These are phyloP conservation scores for Paracentrotus lividus DNA, from an alignment of 53 echinoderm and acorn worm genomes.

Conservation along the genomic window DNA sequence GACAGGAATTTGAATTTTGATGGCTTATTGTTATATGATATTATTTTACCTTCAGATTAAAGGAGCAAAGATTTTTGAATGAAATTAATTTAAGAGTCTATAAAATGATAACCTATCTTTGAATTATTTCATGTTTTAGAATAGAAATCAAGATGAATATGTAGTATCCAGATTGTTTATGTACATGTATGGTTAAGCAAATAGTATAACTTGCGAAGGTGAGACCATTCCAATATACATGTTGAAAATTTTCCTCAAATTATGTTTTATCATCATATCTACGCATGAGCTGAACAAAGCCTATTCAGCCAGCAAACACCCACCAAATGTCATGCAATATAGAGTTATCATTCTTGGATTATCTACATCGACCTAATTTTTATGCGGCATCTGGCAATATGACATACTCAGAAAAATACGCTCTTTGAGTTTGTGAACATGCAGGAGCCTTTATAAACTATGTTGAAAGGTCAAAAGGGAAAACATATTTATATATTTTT, in stretches of 20 bases:
- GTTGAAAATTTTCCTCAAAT: neutral
- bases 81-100: conserved; percentile 10
- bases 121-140: conserved; percentile 36
- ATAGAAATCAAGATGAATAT: conserved; percentile 1
- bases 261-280: neutral
- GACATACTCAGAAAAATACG: no score
- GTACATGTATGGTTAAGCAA: conserved; percentile 12
- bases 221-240: conserved; percentile 35
- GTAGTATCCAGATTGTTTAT: neutral
- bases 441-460: neutral
- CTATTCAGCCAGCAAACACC: neutral
- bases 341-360: neutral
- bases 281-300: neutral
- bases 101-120: conserved; percentile 10
- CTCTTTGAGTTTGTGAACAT: no score
- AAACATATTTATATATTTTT: neutral
- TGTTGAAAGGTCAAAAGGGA: neutral
- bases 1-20: conserved; percentile 30
- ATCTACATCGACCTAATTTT: neutral
- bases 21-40: neutral
- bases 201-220: neutral
- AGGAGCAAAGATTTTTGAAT: conserved; percentile 27
- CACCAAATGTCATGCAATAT: neutral
- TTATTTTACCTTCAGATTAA: neutral
- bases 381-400: no score